Conservation (phyloP, 2,888 invertebrate genomes). For the Hypena proboscidalis region DNA sequence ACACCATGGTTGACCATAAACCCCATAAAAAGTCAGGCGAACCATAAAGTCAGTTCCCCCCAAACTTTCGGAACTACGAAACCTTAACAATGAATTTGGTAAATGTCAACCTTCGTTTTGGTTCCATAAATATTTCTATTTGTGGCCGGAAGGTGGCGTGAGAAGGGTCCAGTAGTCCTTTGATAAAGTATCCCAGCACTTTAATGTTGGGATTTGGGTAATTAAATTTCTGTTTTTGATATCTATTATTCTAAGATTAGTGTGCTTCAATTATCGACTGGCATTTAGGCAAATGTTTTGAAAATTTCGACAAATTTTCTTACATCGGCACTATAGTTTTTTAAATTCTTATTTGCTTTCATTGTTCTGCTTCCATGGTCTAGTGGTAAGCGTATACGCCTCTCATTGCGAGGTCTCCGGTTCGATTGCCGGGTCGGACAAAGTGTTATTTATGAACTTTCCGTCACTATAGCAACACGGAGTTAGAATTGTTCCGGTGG, state of each 20-base stretch:
- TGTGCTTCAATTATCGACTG: conserved; percentile 3
- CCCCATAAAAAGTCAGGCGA: conserved; percentile 1
- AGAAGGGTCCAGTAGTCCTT: conserved; percentile 48
- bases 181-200: conserved; percentile 28
- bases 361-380: no score
- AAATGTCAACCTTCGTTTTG: conserved; percentile 53
- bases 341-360: no score
- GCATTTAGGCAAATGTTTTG: not conserved
- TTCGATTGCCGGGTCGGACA: no score
- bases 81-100: conserved; percentile 50
- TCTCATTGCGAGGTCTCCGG: no score
- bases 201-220: conserved; percentile 27
- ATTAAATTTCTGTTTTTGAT: conserved; percentile 41
- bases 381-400: no score
- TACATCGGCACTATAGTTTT: no score
- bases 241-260: conserved; percentile 16
- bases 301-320: no score
- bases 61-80: conserved; percentile 14
- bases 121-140: conserved; percentile 61
- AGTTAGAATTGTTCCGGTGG: no score
- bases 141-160: conserved; percentile 49
- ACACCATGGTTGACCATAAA: not conserved
- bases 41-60: conserved; percentile 2
- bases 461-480: no score
- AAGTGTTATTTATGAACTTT: no score